Conservation (phyloP, 1,140 invertebrate genomes). For the Aricia agestis region DNA sequence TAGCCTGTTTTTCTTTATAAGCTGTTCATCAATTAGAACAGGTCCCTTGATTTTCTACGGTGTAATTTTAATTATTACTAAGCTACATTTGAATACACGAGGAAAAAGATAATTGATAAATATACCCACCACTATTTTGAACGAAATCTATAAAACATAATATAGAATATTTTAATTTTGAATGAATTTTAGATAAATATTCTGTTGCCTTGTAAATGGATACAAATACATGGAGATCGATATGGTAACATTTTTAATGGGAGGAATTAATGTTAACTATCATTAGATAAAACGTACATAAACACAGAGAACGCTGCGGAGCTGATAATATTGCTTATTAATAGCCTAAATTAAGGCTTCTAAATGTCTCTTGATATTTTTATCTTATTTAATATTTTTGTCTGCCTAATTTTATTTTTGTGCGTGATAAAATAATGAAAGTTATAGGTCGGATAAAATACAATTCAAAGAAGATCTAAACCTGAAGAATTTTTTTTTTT, state of each 20-base stretch:
- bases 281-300: slow-evolving; percentile 11
- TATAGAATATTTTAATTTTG: neutral
- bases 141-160: neutral
- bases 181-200: neutral
- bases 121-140: neutral
- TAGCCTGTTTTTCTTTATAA: too few relatives aligned
- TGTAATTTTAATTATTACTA: too few relatives aligned
- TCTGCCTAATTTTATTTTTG: neutral
- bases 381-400: neutral
- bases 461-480: too few relatives aligned
- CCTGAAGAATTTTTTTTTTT: too few relatives aligned
- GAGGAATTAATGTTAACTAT: neutral
- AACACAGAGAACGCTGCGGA: neutral
- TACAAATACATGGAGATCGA: slow-evolving; percentile 8
- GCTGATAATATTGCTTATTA: neutral
- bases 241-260: slow-evolving; percentile 9
- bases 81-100: too few relatives aligned
- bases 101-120: too few relatives aligned
- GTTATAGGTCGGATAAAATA: too few relatives aligned
- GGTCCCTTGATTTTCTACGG: too few relatives aligned
- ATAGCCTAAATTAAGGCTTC: neutral
- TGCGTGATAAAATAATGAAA: too few relatives aligned
- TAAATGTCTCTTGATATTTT: neutral
- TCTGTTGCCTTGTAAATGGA: slow-evolving; percentile 5
- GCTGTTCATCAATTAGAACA: too few relatives aligned